Conservation (phyloP, 2,113 vertebrate genomes). For the Festucalex cinctus region DNA sequence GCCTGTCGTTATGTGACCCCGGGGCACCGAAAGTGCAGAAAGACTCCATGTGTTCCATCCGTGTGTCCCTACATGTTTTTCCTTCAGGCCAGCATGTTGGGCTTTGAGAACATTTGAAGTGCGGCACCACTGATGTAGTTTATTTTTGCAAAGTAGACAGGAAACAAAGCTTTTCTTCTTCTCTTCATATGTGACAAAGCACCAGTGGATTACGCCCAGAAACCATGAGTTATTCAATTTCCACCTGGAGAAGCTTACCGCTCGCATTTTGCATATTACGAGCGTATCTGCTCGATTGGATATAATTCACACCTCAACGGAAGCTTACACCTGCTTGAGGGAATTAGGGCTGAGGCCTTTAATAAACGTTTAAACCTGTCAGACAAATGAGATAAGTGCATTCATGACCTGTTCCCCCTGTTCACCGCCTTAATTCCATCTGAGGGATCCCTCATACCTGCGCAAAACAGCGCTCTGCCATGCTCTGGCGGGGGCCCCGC, state of each 20-base stretch:
- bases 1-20: conserved; percentile 50
- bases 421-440: conserved; percentile 68
- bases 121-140: background rate
- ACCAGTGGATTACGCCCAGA: conserved; percentile 61
- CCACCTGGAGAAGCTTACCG: conserved; percentile 69
- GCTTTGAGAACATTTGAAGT: background rate
- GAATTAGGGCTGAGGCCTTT: conserved; percentile 74
- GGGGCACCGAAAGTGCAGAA: conserved; percentile 33
- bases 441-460: conserved; percentile 65
- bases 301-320: conserved; percentile 71
- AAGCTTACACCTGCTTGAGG: conserved; percentile 79
- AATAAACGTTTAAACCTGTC: conserved; percentile 78
- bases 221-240: conserved; percentile 78
- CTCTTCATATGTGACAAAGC: conserved; percentile 64
- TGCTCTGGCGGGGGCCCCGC: background rate
- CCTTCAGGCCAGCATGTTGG: conserved; percentile 3
- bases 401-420: conserved; percentile 63
- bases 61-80: conserved; percentile 24
- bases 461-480: conserved; percentile 8
- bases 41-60: conserved; percentile 38
- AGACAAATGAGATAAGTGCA: conserved; percentile 74
- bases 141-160: conserved; percentile 7
- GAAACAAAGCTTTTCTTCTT: conserved; percentile 32
- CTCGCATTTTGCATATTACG: conserved; percentile 63
- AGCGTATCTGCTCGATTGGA: conserved; percentile 68